Conservation (phyloP, 1,140 invertebrate species). For the Holotrichia oblita region DNA sequence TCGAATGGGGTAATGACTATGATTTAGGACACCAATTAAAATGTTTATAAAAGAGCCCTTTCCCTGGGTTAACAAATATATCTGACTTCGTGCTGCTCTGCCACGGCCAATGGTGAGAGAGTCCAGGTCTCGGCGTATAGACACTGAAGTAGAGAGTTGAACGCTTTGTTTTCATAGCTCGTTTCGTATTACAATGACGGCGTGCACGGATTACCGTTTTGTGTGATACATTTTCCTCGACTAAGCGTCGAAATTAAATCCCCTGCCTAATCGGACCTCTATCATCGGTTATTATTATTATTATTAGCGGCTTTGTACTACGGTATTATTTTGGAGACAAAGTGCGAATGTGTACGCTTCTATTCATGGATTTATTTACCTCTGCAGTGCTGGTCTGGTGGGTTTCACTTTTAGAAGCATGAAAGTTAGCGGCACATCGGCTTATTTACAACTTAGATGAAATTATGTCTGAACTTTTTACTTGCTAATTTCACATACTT, state of each 20-base stretch:
- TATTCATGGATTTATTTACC: not conserved
- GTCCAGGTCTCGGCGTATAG: not conserved
- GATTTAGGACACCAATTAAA: constrained; percentile 54
- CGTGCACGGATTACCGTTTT: constrained; percentile 24
- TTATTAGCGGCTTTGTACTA: constrained; percentile 12
- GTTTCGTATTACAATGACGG: constrained; percentile 38
- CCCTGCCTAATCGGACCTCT: not conserved
- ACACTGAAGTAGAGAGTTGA: not conserved
- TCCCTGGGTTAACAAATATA: constrained; percentile 52
- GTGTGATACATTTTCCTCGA: constrained; percentile 37
- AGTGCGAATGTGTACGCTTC: not conserved
- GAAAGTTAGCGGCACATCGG: no score
- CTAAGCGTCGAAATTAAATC: constrained; percentile 37
- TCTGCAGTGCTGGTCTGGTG: no score
- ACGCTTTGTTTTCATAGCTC: constrained; percentile 39
- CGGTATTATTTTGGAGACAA: not conserved
- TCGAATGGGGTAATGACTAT: constrained; percentile 52
- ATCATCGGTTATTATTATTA: constrained; percentile 36
- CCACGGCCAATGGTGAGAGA: not conserved
- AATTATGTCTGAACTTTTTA: no score
- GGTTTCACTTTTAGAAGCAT: no score
- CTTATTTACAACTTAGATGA: no score
- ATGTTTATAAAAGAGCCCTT: constrained; percentile 52
- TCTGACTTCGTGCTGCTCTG: constrained; percentile 46
- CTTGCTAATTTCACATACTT: no score